These are phyloP conservation scores for Silurus lanzhouensis DNA, from an alignment of 2,797 vertebrate species.

Conservation along the genomic window DNA sequence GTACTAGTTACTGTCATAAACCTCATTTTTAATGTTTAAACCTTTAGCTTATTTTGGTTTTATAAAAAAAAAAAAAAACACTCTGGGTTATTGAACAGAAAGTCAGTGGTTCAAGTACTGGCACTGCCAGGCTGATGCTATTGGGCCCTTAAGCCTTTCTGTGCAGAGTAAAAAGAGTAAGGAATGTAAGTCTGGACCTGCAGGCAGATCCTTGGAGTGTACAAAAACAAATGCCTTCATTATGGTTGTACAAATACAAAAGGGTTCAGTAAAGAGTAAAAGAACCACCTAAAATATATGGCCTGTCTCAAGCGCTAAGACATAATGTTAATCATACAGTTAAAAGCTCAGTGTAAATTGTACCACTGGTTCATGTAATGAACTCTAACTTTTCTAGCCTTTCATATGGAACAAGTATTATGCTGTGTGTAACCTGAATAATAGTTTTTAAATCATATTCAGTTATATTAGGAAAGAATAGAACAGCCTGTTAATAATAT, in stretches of 20 bases:
- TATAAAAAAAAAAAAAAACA: too few relatives aligned
- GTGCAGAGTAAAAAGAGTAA: background rate
- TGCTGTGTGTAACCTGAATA: background rate
- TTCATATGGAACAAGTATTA: conserved; percentile 54
- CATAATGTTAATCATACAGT: conserved; percentile 53
- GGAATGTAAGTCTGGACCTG: background rate
- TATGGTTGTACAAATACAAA: background rate
- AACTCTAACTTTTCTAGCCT: conserved; percentile 55
- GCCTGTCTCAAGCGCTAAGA: background rate
- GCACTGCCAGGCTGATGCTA: too few relatives aligned
- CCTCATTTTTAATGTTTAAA: conserved; percentile 53
- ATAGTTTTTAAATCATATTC: background rate
- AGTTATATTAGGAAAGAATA: background rate
- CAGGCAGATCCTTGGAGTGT: background rate
- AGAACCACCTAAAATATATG: background rate
- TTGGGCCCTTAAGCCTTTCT: too few relatives aligned
- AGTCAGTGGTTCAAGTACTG: too few relatives aligned
- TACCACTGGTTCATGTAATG: conserved; percentile 50
- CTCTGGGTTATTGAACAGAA: too few relatives aligned
- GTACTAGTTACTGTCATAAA: conserved; percentile 34
- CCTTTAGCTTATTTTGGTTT: background rate
- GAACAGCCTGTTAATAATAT: background rate
- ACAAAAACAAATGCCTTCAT: background rate
- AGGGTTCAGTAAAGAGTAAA: conserved; percentile 1
- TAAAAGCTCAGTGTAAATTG: conserved; percentile 49